phyloP scores from a whole-genome alignment of 2,113 vertebrate genomes.

The Ranitomeya variabilis region DNA sequence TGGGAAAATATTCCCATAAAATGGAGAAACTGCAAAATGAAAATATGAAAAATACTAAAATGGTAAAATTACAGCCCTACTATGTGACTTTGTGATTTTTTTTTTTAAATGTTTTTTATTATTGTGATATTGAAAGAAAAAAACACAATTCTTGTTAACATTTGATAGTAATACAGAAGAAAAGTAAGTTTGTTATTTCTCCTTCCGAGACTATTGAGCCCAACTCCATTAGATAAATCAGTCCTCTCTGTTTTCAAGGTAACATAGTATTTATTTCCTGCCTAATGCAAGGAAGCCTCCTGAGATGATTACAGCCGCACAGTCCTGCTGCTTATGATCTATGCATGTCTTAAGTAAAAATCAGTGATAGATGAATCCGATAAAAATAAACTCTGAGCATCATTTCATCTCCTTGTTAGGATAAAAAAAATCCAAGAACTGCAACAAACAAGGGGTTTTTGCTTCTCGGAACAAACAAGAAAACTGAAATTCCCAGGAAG shows the following conservation, averaged over 20 bases:
- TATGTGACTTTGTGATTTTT: not conserved
- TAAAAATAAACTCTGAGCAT: slow-evolving; percentile 54
- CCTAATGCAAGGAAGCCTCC: not conserved
- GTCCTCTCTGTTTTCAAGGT: not conserved
- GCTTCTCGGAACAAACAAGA: slow-evolving; percentile 67
- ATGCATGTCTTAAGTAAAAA: slow-evolving; percentile 20
- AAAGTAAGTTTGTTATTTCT: not conserved
- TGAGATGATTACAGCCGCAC: not conserved
- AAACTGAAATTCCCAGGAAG: slow-evolving; percentile 74
- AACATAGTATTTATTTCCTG: slow-evolving; percentile 12
- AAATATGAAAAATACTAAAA: no score
- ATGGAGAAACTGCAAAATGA: no score
- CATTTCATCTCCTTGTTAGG: slow-evolving; percentile 58
- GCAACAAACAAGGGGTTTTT: slow-evolving; percentile 65
- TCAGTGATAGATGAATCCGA: slow-evolving; percentile 34
- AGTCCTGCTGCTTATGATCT: slow-evolving; percentile 21
- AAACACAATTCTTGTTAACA: not conserved
- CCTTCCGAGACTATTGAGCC: not conserved
- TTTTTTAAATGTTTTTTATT: not conserved
- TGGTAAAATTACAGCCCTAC: no score
- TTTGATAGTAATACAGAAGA: not conserved
- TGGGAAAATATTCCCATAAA: no score
- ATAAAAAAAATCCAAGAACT: slow-evolving; percentile 62
- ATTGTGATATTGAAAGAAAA: not conserved
- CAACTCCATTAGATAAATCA: not conserved